Conservation (phyloP, 1,140 invertebrate genomes). For the Epicauta chinensis region DNA sequence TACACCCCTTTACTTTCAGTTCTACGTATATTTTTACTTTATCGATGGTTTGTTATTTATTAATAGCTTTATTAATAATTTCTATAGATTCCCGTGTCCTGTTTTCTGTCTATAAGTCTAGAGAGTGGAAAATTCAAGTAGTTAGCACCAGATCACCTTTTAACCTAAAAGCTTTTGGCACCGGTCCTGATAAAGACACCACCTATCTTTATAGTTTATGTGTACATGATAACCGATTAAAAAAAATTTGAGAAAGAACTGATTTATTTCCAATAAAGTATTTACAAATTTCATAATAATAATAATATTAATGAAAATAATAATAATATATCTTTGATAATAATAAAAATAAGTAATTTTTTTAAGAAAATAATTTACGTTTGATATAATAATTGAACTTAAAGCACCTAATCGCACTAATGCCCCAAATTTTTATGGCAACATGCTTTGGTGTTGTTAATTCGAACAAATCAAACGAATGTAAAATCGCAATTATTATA, state of each 20-base stretch:
- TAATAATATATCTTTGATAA: not conserved
- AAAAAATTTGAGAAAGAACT: too few relatives aligned
- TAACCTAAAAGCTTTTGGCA: slow-evolving; percentile 43
- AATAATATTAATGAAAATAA: not conserved
- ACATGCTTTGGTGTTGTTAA: too few relatives aligned
- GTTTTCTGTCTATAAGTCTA: slow-evolving; percentile 28
- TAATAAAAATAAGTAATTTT: not conserved
- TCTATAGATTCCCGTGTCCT: slow-evolving; percentile 9
- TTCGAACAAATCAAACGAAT: slow-evolving; percentile 1
- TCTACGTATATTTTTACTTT: too few relatives aligned
- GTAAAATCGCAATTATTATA: not conserved
- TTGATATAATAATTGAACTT: too few relatives aligned
- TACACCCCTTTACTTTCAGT: too few relatives aligned
- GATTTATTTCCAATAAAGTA: too few relatives aligned
- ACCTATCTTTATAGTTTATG: too few relatives aligned
- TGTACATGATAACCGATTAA: too few relatives aligned
- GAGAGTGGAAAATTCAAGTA: slow-evolving; percentile 40
- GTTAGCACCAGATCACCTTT: slow-evolving; percentile 45
- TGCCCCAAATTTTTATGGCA: too few relatives aligned
- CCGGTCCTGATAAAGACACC: slow-evolving; percentile 26
- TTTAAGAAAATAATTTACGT: too few relatives aligned
- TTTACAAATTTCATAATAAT: too few relatives aligned
- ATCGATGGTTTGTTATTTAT: slow-evolving; percentile 7
- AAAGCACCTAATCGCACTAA: too few relatives aligned
- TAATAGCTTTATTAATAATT: slow-evolving; percentile 23